Percentiles rank a stretch among this genome's conserved stretches.
Conservation (phyloP, 1,140 invertebrate species). For the Pseudomyrmex cubaensis region DNA sequence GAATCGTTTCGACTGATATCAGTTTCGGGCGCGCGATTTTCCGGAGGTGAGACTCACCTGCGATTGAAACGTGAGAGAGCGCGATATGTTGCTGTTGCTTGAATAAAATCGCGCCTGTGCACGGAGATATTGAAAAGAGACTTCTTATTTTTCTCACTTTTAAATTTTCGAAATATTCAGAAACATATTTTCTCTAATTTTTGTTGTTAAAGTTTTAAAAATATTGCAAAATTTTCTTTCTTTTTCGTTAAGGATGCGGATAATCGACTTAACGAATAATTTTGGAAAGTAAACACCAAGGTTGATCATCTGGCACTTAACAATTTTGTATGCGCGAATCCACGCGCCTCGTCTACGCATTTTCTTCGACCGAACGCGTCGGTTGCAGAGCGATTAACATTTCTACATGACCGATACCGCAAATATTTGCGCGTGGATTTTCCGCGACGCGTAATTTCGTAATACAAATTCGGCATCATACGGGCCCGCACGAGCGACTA, state of each 20-base stretch:
- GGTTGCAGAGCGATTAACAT: conserved; percentile 38
- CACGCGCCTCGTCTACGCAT: background rate
- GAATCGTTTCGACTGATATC: conserved; percentile 58
- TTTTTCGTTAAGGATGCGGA: no score
- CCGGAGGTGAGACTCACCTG: conserved; percentile 51
- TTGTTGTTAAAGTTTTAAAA: background rate
- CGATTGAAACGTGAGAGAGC: conserved; percentile 57
- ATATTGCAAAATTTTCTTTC: no score
- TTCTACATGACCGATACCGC: conserved; percentile 44
- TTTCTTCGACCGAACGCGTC: background rate
- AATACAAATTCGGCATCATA: conserved; percentile 49
- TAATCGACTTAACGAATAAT: no score
- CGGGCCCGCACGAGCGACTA: background rate
- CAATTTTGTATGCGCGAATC: background rate
- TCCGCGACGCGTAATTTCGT: conserved; percentile 49
- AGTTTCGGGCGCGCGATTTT: conserved; percentile 26
- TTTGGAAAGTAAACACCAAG: background rate
- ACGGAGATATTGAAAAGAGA: conserved; percentile 31
- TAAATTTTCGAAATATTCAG: background rate
- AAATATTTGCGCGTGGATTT: conserved; percentile 45
- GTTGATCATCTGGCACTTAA: background rate
- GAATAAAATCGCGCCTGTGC: conserved; percentile 18
- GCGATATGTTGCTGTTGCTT: conserved; percentile 18
- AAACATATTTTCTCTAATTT: background rate
- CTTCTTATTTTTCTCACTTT: background rate